Conservation (phyloP, 2,797 vertebrate genomes). For the Chiloscyllium punctatum region DNA sequence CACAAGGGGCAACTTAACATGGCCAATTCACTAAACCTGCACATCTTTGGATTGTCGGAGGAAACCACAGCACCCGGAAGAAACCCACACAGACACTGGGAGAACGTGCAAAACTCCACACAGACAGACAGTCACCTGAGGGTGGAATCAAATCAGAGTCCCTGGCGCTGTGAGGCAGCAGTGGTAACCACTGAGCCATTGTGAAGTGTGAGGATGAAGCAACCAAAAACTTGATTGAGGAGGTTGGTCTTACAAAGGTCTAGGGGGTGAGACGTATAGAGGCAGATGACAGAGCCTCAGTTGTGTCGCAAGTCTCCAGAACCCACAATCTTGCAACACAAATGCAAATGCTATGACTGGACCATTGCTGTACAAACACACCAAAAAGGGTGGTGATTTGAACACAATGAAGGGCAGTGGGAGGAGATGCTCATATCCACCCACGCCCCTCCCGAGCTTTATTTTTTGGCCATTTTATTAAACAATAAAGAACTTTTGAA, state of each 20-base stretch:
- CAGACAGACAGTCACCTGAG: no score
- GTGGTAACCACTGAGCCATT: neutral
- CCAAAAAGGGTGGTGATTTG: neutral
- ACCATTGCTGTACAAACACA: neutral
- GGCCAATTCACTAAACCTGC: no score
- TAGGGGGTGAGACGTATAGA: neutral
- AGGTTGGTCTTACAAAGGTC: neutral
- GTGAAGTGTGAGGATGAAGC: neutral
- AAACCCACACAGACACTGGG: no score
- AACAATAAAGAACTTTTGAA: neutral
- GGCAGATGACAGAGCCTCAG: neutral
- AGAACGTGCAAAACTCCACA: no score
- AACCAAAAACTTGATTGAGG: neutral
- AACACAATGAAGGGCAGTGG: neutral
- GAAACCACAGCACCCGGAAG: no score
- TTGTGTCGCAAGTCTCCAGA: neutral
- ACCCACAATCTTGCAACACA: neutral
- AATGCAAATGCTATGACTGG: neutral
- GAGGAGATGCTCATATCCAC: neutral
- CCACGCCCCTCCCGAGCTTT: neutral
- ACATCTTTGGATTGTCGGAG: no score
- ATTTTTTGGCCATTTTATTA: neutral
- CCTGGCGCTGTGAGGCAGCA: no score
- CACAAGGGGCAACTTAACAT: no score
- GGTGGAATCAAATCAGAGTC: no score